Percentiles rank a stretch among this genome's conserved stretches.
Conservation (phyloP, 2,888 invertebrate species). For the Tanytarsus gracilentus region DNA sequence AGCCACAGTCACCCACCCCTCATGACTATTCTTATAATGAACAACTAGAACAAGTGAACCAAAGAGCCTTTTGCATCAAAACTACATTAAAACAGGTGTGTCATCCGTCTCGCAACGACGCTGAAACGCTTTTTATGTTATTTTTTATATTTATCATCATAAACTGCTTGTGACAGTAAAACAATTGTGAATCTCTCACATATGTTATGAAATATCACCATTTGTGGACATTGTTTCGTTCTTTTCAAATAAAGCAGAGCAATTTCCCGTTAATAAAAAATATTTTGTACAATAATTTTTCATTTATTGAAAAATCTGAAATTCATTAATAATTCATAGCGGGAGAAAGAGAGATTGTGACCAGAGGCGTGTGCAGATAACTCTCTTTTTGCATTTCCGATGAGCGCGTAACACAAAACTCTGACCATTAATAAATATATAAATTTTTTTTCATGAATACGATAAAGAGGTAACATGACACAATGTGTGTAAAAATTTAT, state of each 20-base stretch:
- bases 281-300: neutral
- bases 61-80: constrained; percentile 16
- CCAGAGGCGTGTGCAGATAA: neutral
- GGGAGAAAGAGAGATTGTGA: no score
- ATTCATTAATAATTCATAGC: neutral
- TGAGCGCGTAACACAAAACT: no score
- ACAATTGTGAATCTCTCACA: constrained; percentile 1
- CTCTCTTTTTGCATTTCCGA: neutral
- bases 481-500: no score
- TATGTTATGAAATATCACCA: neutral
- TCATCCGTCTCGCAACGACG: constrained; percentile 9
- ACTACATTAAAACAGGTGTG: constrained; percentile 27
- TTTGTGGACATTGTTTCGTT: neutral
- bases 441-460: no score
- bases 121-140: constrained; percentile 20
- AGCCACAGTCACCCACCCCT: neutral
- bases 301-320: constrained; percentile 1
- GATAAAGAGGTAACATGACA: no score
- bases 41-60: constrained; percentile 10
- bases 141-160: constrained; percentile 10
- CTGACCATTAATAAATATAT: no score
- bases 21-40: neutral
- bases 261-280: neutral
- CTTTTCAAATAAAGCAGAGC: neutral
- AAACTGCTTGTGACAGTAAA: neutral